Evolutionary conservation across 2,113 vertebrate species (phyloP).

Genomic region (Empidonax alnorum): DNA sequence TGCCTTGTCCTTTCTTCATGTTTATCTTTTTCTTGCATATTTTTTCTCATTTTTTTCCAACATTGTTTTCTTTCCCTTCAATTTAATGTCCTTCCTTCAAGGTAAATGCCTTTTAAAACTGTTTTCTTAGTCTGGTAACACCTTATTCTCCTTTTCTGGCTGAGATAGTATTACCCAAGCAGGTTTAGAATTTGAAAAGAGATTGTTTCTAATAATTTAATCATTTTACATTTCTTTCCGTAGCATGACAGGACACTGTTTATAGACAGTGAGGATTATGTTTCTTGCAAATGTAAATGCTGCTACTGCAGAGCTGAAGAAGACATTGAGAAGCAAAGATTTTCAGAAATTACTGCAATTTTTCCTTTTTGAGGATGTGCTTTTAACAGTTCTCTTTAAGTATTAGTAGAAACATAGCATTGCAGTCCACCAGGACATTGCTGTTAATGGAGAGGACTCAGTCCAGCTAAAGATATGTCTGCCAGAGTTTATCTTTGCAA

Average conservation of each 20-base stretch:
- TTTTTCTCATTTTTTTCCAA: background rate
- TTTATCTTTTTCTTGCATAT: background rate
- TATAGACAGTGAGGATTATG: background rate
- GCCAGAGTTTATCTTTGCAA: background rate
- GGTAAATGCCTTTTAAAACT: background rate
- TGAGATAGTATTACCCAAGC: background rate
- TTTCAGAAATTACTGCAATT: background rate
- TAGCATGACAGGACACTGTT: background rate
- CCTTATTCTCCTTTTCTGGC: background rate
- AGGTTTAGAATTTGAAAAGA: background rate
- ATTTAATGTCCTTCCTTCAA: background rate
- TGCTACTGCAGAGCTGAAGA: background rate
- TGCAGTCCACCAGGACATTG: background rate
- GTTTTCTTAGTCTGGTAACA: background rate
- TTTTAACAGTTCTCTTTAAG: background rate
- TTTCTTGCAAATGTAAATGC: background rate
- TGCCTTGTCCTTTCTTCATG: fast-evolving
- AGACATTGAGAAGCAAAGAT: background rate
- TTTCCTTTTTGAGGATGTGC: background rate
- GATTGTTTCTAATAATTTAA: background rate
- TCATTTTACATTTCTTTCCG: background rate
- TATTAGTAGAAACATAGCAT: background rate
- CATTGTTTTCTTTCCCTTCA: background rate
- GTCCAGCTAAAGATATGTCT: background rate
- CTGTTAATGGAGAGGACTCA: background rate